Base-by-base conservation (phyloP, 2,797 vertebrate genomes). In the Arnoldichthys spilopterus region DNA sequence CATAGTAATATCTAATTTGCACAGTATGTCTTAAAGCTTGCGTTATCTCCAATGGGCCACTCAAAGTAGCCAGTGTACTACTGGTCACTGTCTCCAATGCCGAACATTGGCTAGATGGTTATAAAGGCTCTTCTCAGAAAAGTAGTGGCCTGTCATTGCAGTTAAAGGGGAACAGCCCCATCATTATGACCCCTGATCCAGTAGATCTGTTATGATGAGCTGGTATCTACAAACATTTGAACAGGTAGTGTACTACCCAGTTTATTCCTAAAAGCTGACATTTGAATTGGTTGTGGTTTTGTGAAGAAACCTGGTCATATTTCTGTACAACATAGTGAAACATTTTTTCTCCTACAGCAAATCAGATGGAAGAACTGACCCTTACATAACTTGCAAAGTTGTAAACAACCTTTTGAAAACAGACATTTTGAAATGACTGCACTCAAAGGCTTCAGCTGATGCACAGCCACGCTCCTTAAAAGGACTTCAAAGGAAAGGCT, bases 341-440 rank as follows among this genome's bases (percentile, higher is more conserved):
- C 34, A 18, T 45, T 30, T 79, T 82, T 82, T 87, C 75, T 86
- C 64, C 91, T 91, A 34, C 84, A 99, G 97, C 97, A 98, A 96
- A 96, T 97, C 82, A 93, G 97, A 59, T 99, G 97, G 97, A 99
- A 98, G 87, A 98, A 99, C 89, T 98, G 92, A 96, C 22, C 9
- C 20, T 56, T 22, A 28, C 9, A 0, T 16, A 22, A n/a, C 16
- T 5, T 63, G 18, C 16, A 15, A 76, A n/a, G 22, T 54, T n/a
- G 5, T 26, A 3, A 3, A n/a, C 16, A 9, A 53, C 6, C 26
- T 66, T 62, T 75, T 49, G 18, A 62, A 56, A 32, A 59, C 12
- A 61, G 47, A 76, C 49, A 7, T 32, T 66, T 66, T 59, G 6
- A 67, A n/a, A 47, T 28, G 26, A 37, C 26, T 20, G 6, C n/a